Evolutionary conservation across 2,888 invertebrate species (phyloP).

Genomic region (Deilephila porcellus): DNA sequence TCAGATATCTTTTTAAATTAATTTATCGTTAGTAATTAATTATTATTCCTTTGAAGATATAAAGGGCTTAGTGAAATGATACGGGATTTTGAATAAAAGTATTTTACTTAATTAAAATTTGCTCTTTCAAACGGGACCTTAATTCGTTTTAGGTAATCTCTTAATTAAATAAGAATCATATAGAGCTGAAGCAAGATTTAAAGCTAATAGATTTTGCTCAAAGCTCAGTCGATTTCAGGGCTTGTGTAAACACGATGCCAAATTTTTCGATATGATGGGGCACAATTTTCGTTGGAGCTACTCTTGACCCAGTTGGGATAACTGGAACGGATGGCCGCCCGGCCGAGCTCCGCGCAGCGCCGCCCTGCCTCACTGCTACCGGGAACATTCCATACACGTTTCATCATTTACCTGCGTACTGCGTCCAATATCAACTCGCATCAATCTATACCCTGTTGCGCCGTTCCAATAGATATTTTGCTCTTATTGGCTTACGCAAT

Average conservation of each 20-base stretch:
- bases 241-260: conserved; percentile 35
- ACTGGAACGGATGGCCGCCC: conserved; percentile 66
- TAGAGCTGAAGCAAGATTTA: too few relatives aligned
- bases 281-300: conserved; percentile 53
- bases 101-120: too few relatives aligned
- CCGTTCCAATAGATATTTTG: background rate
- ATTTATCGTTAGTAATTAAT: background rate
- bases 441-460: background rate
- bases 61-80: too few relatives aligned
- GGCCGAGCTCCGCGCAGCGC: conserved; percentile 31
- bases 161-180: too few relatives aligned
- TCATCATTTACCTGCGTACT: conserved; percentile 34
- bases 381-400: conserved; percentile 35
- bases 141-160: too few relatives aligned
- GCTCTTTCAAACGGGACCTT: too few relatives aligned
- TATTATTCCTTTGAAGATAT: background rate
- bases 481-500: too few relatives aligned
- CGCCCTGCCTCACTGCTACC: conserved; percentile 35
- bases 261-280: conserved; percentile 40
- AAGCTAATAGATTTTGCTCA: background rate
- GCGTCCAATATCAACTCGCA: conserved; percentile 3
- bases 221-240: background rate
- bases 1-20: too few relatives aligned
- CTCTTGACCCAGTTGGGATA: conserved; percentile 75
- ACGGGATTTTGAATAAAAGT: too few relatives aligned